Percentiles rank a stretch among this genome's conserved stretches.
Evolutionary conservation across 2,113 vertebrate species (phyloP).

Genomic region (Lagenorhynchus albirostris): DNA sequence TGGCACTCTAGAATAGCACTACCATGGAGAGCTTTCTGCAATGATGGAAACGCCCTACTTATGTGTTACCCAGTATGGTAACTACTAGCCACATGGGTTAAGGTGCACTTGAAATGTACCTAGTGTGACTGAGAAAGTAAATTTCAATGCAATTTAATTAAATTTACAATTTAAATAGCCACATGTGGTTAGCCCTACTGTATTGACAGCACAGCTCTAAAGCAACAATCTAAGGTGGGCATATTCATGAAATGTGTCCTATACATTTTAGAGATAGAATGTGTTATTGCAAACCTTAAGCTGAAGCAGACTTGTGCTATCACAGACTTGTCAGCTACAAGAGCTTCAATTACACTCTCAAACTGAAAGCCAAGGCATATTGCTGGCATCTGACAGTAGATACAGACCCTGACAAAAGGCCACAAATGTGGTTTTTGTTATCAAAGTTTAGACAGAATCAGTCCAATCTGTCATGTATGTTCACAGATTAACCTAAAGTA

Average conservation of each 20-base stretch:
- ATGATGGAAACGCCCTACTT: neutral
- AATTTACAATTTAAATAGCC: constrained; percentile 22
- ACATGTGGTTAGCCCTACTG: neutral
- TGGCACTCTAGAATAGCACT: neutral
- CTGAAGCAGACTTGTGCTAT: neutral
- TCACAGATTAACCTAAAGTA: neutral
- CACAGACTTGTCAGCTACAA: neutral
- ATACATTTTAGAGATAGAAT: neutral
- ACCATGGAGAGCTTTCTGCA: neutral
- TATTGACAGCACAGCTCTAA: neutral
- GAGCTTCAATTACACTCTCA: neutral
- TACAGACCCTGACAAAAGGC: neutral
- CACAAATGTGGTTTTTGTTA: neutral
- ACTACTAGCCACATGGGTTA: neutral
- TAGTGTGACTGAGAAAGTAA: neutral
- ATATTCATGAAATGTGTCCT: neutral
- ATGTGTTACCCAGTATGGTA: neutral
- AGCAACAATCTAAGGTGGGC: neutral
- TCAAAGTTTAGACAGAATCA: neutral
- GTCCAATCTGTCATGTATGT: neutral
- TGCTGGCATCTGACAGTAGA: neutral
- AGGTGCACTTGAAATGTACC: neutral
- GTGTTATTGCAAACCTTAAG: neutral
- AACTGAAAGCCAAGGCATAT: neutral
- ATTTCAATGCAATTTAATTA: neutral